Evolutionary conservation across 2,888 invertebrate genomes (phyloP).

Genomic region (Opisthograptis luteolata): DNA sequence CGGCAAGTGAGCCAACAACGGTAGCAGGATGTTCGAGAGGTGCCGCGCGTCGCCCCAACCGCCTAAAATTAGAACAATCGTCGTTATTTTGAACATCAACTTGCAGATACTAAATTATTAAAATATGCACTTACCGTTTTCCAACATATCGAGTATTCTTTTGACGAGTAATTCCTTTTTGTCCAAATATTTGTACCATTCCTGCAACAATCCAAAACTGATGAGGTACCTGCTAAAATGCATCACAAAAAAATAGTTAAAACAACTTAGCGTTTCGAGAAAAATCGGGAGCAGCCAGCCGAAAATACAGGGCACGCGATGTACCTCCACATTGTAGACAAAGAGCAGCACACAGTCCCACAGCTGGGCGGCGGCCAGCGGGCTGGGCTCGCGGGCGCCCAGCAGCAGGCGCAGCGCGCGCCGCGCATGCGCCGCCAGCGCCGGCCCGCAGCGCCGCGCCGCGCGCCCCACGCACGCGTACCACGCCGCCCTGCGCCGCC

Average conservation of each 20-base stretch:
- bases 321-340: slow-evolving; percentile 37
- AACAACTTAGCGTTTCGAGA: no score
- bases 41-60: slow-evolving; percentile 91
- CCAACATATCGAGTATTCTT: slow-evolving; percentile 59
- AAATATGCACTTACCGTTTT: slow-evolving; percentile 59
- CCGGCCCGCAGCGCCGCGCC: slow-evolving; percentile 78
- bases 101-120: no score
- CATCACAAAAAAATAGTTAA: no score
- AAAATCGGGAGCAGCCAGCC: no score
- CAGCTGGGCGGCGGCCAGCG: slow-evolving; percentile 79
- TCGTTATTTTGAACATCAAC: no score
- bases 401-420: slow-evolving; percentile 67
- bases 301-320: no score
- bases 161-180: slow-evolving; percentile 87
- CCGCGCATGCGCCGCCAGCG: slow-evolving; percentile 81
- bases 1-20: slow-evolving; percentile 89
- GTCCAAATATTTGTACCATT: slow-evolving; percentile 88
- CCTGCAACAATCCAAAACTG: slow-evolving; percentile 72
- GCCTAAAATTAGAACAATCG: slow-evolving; percentile 61
- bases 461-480: slow-evolving; percentile 66
- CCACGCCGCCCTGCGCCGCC: slow-evolving; percentile 80
- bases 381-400: slow-evolving; percentile 29
- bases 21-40: slow-evolving; percentile 90
- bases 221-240: no score
- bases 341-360: slow-evolving; percentile 89